phyloP scores from a whole-genome alignment of 2,888 invertebrate species.

The Diachrysia chrysitis region DNA sequence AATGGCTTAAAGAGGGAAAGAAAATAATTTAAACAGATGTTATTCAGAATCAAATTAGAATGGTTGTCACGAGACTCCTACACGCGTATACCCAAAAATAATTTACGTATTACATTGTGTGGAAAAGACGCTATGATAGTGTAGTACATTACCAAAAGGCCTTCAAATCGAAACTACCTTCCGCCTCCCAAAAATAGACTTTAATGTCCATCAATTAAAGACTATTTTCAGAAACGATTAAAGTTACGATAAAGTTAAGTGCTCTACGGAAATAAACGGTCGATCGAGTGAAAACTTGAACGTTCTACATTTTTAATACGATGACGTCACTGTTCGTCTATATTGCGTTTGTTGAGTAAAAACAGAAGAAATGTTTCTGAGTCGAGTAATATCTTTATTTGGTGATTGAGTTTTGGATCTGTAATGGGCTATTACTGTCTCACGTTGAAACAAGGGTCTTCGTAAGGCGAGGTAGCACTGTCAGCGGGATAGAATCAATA shows the following conservation, averaged over 20 bases:
- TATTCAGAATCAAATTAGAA: too few species aligned
- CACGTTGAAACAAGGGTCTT: constrained; percentile 64
- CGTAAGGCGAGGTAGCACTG: constrained; percentile 25
- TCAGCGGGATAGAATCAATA: constrained; percentile 26
- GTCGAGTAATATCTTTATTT: constrained; percentile 62
- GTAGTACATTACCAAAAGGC: not conserved
- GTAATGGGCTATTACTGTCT: constrained; percentile 69
- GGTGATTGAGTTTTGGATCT: constrained; percentile 59
- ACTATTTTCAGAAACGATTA: not conserved
- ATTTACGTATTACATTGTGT: too few species aligned
- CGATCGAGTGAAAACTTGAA: constrained; percentile 14
- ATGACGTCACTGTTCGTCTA: constrained; percentile 7
- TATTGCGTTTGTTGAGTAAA: constrained; percentile 17
- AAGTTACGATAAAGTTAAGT: not conserved
- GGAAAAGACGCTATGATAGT: not conserved
- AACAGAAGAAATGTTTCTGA: constrained; percentile 26
- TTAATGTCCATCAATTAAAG: not conserved
- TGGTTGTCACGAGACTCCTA: too few species aligned
- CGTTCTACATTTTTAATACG: constrained; percentile 20
- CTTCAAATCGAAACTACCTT: not conserved
- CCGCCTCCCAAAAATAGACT: constrained; percentile 7
- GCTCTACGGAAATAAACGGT: constrained; percentile 16
- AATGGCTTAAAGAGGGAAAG: too few species aligned
- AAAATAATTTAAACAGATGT: too few species aligned
- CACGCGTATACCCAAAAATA: too few species aligned